Base-by-base conservation (phyloP, 1,140 invertebrate genomes). In the Caenorhabditis brenneri region DNA sequence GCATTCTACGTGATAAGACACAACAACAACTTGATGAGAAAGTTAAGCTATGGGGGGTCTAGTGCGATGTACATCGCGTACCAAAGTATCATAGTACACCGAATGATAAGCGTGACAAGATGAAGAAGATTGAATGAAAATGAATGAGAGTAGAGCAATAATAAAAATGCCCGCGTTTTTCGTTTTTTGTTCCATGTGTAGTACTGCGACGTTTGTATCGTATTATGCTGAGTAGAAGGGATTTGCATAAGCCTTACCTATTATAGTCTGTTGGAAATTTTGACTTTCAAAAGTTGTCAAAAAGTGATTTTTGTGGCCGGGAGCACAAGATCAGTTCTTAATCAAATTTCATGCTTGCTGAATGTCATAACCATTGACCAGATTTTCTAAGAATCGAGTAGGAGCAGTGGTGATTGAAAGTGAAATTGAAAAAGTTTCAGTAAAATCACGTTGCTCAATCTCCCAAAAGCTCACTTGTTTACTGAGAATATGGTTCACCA, bases 11-110 rank as follows among this genome's bases (percentile, higher is more conserved):
- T 29, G 55, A 65, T n/a, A 33, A 39, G 19, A 65, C 22, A 29
- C 22, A 29, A 29, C 55, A 58, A 31, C 22, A 29, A 58, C 55
- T 29, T 58, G 24, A 7, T n/a, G 65, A 42, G 12, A 39, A 33
- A n/a, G 22, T 42, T 74, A 74, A 74, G 65, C 36, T 24, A 42
- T 36, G 65, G 33, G 58, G 31, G 58, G 12, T 65, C 33, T n/a
- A 33, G 7, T 29, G 22, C 22, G n/a, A 31, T 74, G 27, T 74
- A 65, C 33, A 65, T 1, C 60, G n/a, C 22, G 65, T 42, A 42
- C 36, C n/a, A 74, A 42, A 74, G 65, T 74, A 74, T 74, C 65
- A 74, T 74, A 74, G 65, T 74, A 74, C 65, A 42, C 7, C 36
- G 65, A 74, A 10, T 74, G 65, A 74, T 74, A 74, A 74, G 65